These are phyloP conservation scores for Drosophila histrio DNA, from an alignment of 2,888 invertebrate genomes.

Conservation along the genomic window DNA sequence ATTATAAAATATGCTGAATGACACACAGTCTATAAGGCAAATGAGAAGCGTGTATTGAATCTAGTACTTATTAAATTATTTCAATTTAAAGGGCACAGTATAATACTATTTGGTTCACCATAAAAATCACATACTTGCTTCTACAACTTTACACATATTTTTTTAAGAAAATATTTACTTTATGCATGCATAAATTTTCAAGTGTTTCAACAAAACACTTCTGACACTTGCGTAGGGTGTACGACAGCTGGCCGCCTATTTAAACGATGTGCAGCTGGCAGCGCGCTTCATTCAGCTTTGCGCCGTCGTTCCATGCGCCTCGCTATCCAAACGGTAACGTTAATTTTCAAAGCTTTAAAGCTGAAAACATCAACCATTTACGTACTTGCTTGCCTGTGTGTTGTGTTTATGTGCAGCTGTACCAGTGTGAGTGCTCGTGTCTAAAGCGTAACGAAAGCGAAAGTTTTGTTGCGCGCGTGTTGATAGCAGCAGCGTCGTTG, in stretches of 20 bases:
- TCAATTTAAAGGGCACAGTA: too few species aligned
- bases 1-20: too few species aligned
- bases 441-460: slow-evolving; percentile 70
- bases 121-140: too few species aligned
- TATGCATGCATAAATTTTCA: not conserved
- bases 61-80: too few species aligned
- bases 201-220: not conserved
- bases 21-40: too few species aligned
- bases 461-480: slow-evolving; percentile 76
- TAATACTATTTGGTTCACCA: not conserved
- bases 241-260: slow-evolving; percentile 38
- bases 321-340: slow-evolving; percentile 13
- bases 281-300: slow-evolving; percentile 62
- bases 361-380: slow-evolving; percentile 33
- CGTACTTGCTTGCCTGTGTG: slow-evolving; percentile 40
- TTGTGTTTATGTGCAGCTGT: slow-evolving; percentile 11
- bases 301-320: slow-evolving; percentile 57
- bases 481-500: slow-evolving; percentile 39
- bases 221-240: slow-evolving; percentile 52
- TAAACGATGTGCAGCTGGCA: slow-evolving; percentile 53
- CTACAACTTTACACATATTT: too few species aligned
- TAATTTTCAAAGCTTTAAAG: slow-evolving; percentile 11
- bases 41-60: too few species aligned
- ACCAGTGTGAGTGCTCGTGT: slow-evolving; percentile 40
- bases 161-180: not conserved